These are phyloP conservation scores for Callyntrura guangdongensis DNA, from an alignment of 2,888 invertebrate genomes.

Conservation along the genomic window DNA sequence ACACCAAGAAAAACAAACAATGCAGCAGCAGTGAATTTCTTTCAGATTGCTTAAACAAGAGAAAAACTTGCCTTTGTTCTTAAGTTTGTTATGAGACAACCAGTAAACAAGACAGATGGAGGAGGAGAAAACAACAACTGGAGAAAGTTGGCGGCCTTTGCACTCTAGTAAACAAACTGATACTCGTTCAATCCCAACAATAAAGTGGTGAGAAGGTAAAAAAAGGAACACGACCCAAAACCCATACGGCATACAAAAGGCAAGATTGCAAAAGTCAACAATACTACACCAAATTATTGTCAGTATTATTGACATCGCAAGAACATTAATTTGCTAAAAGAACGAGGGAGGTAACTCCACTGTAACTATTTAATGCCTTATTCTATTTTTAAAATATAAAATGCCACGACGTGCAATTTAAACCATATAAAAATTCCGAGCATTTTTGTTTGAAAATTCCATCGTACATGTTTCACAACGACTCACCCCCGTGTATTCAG, in stretches of 20 bases:
- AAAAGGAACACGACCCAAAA: not conserved
- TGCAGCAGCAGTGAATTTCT: conserved; percentile 20
- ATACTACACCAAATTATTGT: not conserved
- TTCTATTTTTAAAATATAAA: too few species aligned
- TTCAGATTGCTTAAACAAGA: conserved; percentile 49
- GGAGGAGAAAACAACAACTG: conserved; percentile 9
- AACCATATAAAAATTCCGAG: not conserved
- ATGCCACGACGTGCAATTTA: too few species aligned
- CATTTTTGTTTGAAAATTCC: not conserved
- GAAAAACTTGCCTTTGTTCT: conserved; percentile 28
- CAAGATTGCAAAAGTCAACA: conserved; percentile 26
- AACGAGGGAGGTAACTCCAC: not conserved
- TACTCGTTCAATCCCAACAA: too few species aligned
- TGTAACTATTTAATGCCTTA: too few species aligned
- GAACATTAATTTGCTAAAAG: not conserved
- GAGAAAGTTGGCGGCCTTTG: conserved; percentile 45
- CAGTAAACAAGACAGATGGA: conserved; percentile 37
- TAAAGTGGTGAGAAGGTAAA: not conserved
- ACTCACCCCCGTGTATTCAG: too few species aligned
- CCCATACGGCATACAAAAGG: not conserved
- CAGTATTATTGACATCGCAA: conserved; percentile 19
- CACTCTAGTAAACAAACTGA: not conserved
- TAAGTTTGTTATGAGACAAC: conserved; percentile 34
- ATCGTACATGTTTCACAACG: too few species aligned
- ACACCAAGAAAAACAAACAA: conserved; percentile 34